Conservation (phyloP, 2,888 invertebrate species). For the Candidula unifasciata region DNA sequence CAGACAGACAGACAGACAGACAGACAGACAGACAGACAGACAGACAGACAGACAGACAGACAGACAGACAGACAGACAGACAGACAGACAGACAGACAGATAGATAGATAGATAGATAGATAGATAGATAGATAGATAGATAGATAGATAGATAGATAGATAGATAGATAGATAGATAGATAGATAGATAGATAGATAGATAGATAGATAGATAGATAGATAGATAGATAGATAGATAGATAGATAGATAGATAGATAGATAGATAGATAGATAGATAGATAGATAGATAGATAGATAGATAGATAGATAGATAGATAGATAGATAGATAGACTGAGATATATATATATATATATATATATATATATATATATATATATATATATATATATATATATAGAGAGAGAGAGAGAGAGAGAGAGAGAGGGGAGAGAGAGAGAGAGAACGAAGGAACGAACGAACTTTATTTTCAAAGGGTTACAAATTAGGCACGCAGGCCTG, state of each 20-base stretch:
- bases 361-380: too few relatives aligned
- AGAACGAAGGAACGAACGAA: too few relatives aligned
- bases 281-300: too few relatives aligned
- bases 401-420: too few relatives aligned
- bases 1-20: not conserved
- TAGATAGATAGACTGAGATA: too few relatives aligned
- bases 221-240: not conserved
- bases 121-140: not conserved
- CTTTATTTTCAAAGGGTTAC: too few relatives aligned
- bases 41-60: not conserved
- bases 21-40: not conserved
- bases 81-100: not conserved
- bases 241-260: not conserved
- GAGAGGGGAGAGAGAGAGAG: too few relatives aligned
- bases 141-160: not conserved
- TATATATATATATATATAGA: too few relatives aligned
- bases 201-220: not conserved
- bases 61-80: not conserved
- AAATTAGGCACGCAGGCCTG: too few relatives aligned
- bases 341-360: not conserved
- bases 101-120: not conserved
- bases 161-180: not conserved
- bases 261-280: not conserved
- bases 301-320: too few relatives aligned
- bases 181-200: not conserved